phyloP scores from a whole-genome alignment of 2,797 vertebrate species.

The Dromococcyx pavoninus region DNA sequence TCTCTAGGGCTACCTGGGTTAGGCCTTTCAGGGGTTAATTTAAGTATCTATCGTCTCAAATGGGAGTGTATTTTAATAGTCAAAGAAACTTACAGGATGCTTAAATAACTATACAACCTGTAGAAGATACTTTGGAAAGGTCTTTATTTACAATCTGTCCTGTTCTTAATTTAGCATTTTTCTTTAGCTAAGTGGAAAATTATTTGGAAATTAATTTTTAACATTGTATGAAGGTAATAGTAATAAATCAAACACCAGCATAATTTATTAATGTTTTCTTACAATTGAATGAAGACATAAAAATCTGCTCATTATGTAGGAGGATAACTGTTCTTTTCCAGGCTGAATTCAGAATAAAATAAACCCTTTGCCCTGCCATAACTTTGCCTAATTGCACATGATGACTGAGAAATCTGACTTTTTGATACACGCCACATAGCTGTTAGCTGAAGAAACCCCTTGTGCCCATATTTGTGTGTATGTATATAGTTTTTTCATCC shows the following conservation, averaged over 20 bases:
- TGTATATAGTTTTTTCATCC: not conserved
- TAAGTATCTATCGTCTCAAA: not conserved
- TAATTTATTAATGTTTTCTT: not conserved
- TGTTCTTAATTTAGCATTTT: not conserved
- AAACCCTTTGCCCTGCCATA: not conserved
- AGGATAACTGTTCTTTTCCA: not conserved
- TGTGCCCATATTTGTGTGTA: not conserved
- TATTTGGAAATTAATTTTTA: not conserved
- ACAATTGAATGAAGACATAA: not conserved
- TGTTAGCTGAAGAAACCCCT: not conserved
- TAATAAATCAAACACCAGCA: not conserved
- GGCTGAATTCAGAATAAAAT: not conserved
- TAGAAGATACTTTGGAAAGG: not conserved
- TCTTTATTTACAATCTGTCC: not conserved
- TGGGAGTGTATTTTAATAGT: not conserved
- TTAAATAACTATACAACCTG: not conserved
- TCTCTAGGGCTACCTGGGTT: not conserved
- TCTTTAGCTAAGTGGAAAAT: not conserved
- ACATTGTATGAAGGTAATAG: not conserved
- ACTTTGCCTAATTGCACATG: not conserved
- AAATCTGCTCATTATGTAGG: not conserved
- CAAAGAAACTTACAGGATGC: not conserved
- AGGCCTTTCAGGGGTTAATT: not conserved
- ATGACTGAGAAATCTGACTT: not conserved
- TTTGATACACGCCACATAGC: not conserved